phyloP scores from a whole-genome alignment of 2,113 vertebrate genomes.

The Epinephelus cyanopodus region DNA sequence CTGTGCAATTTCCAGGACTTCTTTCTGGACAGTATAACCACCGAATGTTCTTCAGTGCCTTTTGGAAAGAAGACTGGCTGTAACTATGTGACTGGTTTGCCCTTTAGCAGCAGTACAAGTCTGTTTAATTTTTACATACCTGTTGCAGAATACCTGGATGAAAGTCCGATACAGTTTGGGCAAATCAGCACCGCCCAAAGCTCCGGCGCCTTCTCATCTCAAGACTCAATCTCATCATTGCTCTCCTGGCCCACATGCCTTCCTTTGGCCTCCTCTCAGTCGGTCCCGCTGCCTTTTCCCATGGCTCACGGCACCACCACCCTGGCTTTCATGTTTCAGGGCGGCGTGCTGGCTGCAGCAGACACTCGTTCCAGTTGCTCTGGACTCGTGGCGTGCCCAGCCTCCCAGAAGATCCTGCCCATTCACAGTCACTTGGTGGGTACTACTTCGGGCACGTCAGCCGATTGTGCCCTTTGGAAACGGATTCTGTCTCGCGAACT shows the following conservation, averaged over 20 bases:
- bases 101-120: constrained; percentile 31
- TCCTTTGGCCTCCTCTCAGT: constrained; percentile 50
- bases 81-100: constrained; percentile 11
- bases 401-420: constrained; percentile 87
- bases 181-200: constrained; percentile 61
- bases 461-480: constrained; percentile 88
- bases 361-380: constrained; percentile 90
- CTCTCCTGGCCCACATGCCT: constrained; percentile 22
- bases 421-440: constrained; percentile 90
- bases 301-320: constrained; percentile 91
- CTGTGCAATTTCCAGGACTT: constrained; percentile 78
- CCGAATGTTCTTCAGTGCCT: constrained; percentile 26
- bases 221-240: constrained; percentile 18
- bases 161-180: constrained; percentile 81
- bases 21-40: constrained; percentile 1
- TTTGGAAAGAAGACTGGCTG: constrained; percentile 25
- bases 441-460: constrained; percentile 90
- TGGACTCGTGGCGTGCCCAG: constrained; percentile 85
- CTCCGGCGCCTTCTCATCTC: constrained; percentile 1
- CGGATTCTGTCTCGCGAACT: constrained; percentile 87
- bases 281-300: constrained; percentile 82
- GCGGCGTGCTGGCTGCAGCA: constrained; percentile 88
- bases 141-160: constrained; percentile 70
- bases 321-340: constrained; percentile 88
- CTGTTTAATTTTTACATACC: constrained; percentile 77